Base-by-base conservation (phyloP, 1,140 invertebrate genomes). In the Rhagoletis pomonella region DNA sequence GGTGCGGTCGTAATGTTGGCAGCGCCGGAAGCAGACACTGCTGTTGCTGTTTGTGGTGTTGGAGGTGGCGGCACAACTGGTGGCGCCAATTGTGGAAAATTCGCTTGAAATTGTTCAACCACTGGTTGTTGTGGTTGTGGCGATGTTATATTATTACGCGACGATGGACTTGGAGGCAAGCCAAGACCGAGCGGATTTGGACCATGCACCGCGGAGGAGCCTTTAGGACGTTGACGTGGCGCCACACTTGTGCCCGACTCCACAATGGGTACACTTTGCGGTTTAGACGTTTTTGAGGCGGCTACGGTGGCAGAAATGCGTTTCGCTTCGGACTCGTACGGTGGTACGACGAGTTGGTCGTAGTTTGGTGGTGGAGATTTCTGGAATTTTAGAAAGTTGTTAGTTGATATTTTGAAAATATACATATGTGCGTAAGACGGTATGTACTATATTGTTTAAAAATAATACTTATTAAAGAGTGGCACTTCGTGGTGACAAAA, bases 191-290 rank as follows among this genome's bases (percentile, higher is more conserved):
- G 90, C 42, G 92, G 89, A 88, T 93, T 94, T 42, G 93, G 90
- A 2, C 93, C 93, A 64, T 93, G 93, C 60, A 92, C 92, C 4
- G 93, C 89, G 1, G 89, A 89, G 67, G 91, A 94, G 87, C 95
- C 96, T 91, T 98, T 98, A 12, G 97, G 97, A 88, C 97, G 94
- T 91, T 98, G 97, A 69, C 97, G 94, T 5, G 97, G 97, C 17
- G 96, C 96, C 5, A 98, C 97, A 84, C 96, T 97, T 4, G 97
- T 98, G 81, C 89, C 96, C 0, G 91, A 90, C 88, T 96, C 94
- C n/a, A 95, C 94, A 39, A 94, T 88, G 19, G 95, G 93, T 10
- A 94, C 92, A 69, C 94, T 92, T 59, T 94, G 91, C 0, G 94
- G 91, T 73, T 93, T 92, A 87, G 93, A 89, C 29, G 89, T 90